Conservation (phyloP, 2,113 vertebrate genomes). For the Origma solitaria region DNA sequence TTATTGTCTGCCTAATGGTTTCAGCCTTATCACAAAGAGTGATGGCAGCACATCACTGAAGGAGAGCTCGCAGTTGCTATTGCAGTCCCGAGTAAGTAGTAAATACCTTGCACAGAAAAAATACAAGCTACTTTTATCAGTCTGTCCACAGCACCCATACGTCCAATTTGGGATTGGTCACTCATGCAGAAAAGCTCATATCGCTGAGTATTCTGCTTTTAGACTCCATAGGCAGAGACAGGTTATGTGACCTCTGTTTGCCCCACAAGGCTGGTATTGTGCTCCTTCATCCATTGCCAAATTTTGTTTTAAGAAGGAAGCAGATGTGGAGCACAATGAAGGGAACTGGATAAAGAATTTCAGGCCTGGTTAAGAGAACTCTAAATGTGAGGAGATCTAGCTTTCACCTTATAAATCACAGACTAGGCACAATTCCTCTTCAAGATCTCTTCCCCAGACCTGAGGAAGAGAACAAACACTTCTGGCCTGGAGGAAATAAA, state of each 20-base stretch:
- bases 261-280: neutral
- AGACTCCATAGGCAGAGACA: neutral
- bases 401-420: neutral
- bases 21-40: neutral
- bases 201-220: neutral
- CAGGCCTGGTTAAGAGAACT: neutral
- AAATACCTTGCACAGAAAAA: slow-evolving; percentile 23
- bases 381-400: neutral
- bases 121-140: neutral
- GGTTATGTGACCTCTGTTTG: neutral
- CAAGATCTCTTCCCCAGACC: neutral
- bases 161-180: slow-evolving; percentile 6
- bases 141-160: neutral
- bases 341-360: neutral
- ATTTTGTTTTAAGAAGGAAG: neutral
- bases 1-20: slow-evolving; percentile 1
- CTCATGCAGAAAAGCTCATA: slow-evolving; percentile 32
- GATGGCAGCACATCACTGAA: neutral
- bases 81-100: neutral
- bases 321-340: neutral
- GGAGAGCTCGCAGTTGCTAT: neutral
- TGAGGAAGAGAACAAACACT: neutral
- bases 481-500: neutral
- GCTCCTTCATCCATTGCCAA: neutral
- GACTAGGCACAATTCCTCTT: neutral